These are phyloP conservation scores for Notodonta dromedarius DNA, from an alignment of 2,888 invertebrate species.

Conservation along the genomic window DNA sequence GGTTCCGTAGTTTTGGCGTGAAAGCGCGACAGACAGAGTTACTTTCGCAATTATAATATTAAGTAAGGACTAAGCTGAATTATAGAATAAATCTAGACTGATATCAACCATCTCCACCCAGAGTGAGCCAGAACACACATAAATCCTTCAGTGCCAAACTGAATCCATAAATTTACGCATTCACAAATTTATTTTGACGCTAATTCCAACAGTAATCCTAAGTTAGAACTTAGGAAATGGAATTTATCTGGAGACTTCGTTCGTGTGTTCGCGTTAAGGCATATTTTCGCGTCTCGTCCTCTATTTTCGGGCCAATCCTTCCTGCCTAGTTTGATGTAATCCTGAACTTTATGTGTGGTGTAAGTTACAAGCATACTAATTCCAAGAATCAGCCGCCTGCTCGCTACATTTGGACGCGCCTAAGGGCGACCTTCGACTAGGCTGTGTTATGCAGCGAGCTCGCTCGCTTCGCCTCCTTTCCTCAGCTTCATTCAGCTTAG, in stretches of 20 bases:
- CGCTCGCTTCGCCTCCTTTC: too few relatives aligned
- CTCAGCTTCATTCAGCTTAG: too few relatives aligned
- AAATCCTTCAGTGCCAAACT: neutral
- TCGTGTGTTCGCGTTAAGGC: neutral
- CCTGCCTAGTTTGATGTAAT: slow-evolving; percentile 41
- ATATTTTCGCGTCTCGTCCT: slow-evolving; percentile 22
- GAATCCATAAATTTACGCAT: slow-evolving; percentile 8
- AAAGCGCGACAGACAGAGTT: too few relatives aligned
- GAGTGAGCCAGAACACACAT: neutral
- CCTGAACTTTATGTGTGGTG: slow-evolving; percentile 36
- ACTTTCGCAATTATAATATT: too few relatives aligned
- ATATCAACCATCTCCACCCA: neutral
- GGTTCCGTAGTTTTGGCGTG: too few relatives aligned
- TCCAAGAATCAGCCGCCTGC: too few relatives aligned
- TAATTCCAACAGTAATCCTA: slow-evolving; percentile 10
- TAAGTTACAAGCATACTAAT: slow-evolving; percentile 19
- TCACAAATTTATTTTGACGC: slow-evolving; percentile 8
- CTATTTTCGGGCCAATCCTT: slow-evolving; percentile 48
- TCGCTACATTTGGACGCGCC: too few relatives aligned
- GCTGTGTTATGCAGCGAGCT: too few relatives aligned
- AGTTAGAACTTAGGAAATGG: slow-evolving; percentile 10
- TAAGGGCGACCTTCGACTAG: too few relatives aligned
- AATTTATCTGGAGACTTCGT: slow-evolving; percentile 10
- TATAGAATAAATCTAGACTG: neutral
- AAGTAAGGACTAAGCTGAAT: too few relatives aligned